Evolutionary conservation across 2,797 vertebrate genomes (phyloP), one percentile per base, ranked within the genome.

Genomic region (Poecile montanus): DNA sequence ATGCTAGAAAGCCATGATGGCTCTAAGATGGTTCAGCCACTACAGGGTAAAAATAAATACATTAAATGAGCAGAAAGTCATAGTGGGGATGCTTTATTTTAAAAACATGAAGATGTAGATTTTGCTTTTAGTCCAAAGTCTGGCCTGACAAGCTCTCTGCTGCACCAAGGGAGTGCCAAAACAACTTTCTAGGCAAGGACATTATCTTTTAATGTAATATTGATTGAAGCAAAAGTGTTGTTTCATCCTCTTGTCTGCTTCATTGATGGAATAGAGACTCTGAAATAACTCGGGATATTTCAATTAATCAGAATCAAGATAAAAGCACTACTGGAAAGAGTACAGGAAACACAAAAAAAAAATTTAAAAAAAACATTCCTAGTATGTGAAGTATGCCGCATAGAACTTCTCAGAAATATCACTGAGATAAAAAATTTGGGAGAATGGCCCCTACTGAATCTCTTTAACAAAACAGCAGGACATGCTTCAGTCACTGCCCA

Each of bases 191-290:
- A 89, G 58, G 72, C 18, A 89, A 94, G 34, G 6, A 7, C 56
- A 68, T 89, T 85, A 60, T 21, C 45, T 30, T 74, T 67, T 56
- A 95, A 68, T 19, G 57, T 3, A 74, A 54, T 73, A 90, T 53
- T 29, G 85, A 92, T 63, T 65, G 57, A 76, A 65, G 48, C 29
- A 42, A 87, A 90, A 82, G 51, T 16, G 1, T 11, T 74, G 14
- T 17, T 27, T 89, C 66, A 75, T 47, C 12, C 8, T 63, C 26
- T 44, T 60, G 48, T 86, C 54, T 44, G 42, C 16, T 93, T 45
- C 80, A 97, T 68, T 91, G 93, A 95, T 5, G 51, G 50, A 88
- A 74, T 20, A 12, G 63, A 87, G 48, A n/a, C 36, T 67, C 40
- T 29, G 8, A 94, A 67, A 71, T n/a, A 80, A 80, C 61, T 47